phyloP scores from a whole-genome alignment of 30 jellyfish, hydroid and myxozoan genomes.

The Hydra vulgaris region DNA sequence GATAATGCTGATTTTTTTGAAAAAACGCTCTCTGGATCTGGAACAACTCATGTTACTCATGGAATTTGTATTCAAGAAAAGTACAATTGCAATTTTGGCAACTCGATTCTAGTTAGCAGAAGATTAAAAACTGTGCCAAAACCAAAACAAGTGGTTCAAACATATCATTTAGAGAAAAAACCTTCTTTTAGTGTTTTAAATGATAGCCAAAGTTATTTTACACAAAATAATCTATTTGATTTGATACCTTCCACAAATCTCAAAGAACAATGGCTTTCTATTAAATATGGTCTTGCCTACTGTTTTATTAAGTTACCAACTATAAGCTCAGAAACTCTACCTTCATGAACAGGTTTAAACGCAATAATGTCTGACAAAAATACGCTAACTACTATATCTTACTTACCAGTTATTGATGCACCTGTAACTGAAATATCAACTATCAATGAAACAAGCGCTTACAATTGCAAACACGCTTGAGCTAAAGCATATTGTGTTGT shows the following conservation, averaged over 20 bases:
- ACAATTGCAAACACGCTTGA: no score
- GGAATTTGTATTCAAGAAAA: conserved; percentile 15
- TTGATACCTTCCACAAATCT: neutral
- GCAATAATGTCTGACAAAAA: no score
- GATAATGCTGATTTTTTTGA: conserved; percentile 7
- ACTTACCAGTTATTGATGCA: no score
- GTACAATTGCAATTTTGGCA: neutral
- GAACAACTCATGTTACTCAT: conserved; percentile 49
- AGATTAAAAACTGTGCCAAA: conserved; percentile 6
- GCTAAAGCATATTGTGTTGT: no score
- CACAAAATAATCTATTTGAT: no score
- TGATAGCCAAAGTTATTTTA: neutral
- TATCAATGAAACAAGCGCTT: no score
- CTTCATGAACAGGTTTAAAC: no score
- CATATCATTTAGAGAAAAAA: conserved; percentile 15
- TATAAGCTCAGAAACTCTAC: no score
- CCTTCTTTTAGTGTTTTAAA: conserved; percentile 19
- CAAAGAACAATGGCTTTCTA: neutral
- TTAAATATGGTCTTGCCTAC: neutral
- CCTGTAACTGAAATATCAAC: no score
- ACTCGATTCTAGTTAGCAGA: neutral
- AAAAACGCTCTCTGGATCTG: conserved; percentile 31
- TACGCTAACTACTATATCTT: no score
- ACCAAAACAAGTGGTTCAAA: conserved; percentile 30
- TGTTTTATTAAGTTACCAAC: no score